Evolutionary conservation across 2,113 vertebrate genomes (phyloP).

Genomic region (Castor canadensis): DNA sequence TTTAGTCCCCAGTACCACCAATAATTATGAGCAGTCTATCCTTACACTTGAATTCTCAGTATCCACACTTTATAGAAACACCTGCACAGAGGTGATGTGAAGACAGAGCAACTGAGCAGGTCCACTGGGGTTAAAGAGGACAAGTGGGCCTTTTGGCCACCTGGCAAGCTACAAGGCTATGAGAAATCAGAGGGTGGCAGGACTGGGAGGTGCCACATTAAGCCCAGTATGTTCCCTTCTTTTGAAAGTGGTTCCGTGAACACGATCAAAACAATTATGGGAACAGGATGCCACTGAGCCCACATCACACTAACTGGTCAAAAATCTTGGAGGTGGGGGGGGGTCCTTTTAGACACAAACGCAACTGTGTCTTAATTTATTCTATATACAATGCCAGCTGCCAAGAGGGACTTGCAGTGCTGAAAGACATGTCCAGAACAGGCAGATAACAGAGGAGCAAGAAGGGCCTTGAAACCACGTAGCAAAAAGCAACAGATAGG

Average conservation of each 20-base stretch:
- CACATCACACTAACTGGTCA: no score
- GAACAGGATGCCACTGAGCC: neutral
- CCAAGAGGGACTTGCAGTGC: neutral
- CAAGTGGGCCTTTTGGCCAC: accelerated
- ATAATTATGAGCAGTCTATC: no score
- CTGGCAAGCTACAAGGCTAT: neutral
- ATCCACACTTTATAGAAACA: no score
- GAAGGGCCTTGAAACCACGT: no score
- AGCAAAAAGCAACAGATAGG: neutral
- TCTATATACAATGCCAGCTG: no score
- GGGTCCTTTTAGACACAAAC: no score
- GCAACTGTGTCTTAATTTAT: neutral
- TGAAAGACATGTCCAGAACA: accelerated
- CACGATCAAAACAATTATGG: accelerated
- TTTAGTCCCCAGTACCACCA: no score
- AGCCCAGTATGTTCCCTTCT: accelerated
- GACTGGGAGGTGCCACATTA: neutral
- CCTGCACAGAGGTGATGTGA: neutral
- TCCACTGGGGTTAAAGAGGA: neutral
- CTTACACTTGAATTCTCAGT: no score
- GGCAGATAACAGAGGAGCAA: neutral
- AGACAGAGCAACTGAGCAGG: no score
- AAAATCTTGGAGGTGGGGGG: no score
- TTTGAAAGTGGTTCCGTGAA: neutral
- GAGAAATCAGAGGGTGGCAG: neutral